phyloP scores from a whole-genome alignment of 2,113 vertebrate species.

The Xenopus borealis region DNA sequence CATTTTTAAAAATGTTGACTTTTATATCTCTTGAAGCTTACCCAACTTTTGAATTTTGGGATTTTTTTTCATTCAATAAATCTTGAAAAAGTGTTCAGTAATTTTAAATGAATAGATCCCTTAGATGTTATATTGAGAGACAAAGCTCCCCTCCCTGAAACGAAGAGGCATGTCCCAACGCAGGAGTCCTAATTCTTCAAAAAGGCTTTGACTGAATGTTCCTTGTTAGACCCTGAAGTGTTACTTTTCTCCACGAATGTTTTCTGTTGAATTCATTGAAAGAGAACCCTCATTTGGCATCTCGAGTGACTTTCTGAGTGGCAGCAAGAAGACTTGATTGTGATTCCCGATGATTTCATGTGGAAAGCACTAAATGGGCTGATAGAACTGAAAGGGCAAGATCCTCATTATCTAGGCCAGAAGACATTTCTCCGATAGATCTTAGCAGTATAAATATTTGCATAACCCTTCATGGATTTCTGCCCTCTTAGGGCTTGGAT shows the following conservation, averaged over 20 bases:
- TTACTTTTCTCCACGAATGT: background rate
- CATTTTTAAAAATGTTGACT: no score
- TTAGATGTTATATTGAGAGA: no score
- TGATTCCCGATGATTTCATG: background rate
- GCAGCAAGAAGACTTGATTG: background rate
- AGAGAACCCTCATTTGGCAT: background rate
- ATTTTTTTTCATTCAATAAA: no score
- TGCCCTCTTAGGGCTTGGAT: background rate
- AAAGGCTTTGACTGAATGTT: background rate
- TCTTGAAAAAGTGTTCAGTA: no score
- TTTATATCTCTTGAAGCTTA: no score
- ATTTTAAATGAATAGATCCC: no score
- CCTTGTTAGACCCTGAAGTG: background rate
- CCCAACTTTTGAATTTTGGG: no score
- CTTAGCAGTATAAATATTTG: background rate
- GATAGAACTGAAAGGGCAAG: background rate
- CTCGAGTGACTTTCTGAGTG: background rate
- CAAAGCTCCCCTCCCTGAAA: no score
- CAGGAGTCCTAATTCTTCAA: no score
- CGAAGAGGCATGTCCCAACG: no score
- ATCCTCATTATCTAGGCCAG: background rate
- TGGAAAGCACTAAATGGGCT: background rate
- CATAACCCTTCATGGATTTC: background rate
- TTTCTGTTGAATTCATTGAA: background rate
- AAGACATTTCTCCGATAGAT: background rate